Base-by-base conservation (phyloP, 2,113 vertebrate genomes). In the Colaptes auratus region DNA sequence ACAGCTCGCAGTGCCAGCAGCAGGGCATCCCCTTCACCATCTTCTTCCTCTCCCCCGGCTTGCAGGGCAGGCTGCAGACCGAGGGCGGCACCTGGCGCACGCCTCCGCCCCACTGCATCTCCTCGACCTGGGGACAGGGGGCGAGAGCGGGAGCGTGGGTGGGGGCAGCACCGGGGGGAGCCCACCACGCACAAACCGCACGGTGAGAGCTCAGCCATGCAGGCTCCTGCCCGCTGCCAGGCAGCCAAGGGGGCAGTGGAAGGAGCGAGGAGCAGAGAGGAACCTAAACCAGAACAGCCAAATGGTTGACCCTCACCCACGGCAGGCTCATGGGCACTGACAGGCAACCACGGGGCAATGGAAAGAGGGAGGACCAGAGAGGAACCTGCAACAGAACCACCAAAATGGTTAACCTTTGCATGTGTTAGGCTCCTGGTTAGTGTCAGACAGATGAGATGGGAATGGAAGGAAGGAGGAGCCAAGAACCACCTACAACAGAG, bases 1-100 rank as follows among this genome's bases (percentile, higher is more conserved):
- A 99, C 2, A 98, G 97, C 96, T 99, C 99, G 17, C 99, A 99
- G 95, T 99, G 98, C 99, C 99, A 99, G 96, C 99, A 99, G 97
- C 99, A 99, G 0, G 99, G 98, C 82, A 99, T 98, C 3, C 99
- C 99, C 79, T 99, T 99, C 95, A 99, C 98, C 82, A 98, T 98
- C 97, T 99, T 99, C 98, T 99, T 99, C 82, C 99, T 98, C 88
- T 99, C 98, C 1, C 99, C 99, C 0, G 98, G 97, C 59, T 98
- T 98, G 95, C 99, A 99, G 1, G 99, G 99, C 53, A 98, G 96
- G 56, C 99, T 99, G 96, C 99, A 99, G 66, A 99, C 99, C 0
- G 99, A 99, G 46, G 97, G 61, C 2, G 99, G 99, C 8, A 98
- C 96, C 53, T 98, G 96, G 3, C 94, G 97, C 71, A 98, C 94